A percentile compares a stretch with the other conserved stretches of the same genome.
phyloP scores from a whole-genome alignment of 2,113 vertebrate species.

The Anarrhichthys ocellatus region DNA sequence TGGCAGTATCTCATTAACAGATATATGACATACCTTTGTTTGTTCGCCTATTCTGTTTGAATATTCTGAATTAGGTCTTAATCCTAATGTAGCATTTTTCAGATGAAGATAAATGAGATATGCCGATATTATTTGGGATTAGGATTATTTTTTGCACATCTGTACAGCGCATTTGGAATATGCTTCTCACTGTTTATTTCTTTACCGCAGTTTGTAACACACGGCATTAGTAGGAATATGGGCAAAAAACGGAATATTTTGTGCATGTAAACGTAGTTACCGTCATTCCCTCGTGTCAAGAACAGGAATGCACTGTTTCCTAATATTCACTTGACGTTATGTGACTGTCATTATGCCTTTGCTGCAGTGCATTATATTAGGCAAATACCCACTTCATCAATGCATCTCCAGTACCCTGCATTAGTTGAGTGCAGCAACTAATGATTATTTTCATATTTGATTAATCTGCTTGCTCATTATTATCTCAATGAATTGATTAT shows the following conservation, averaged over 20 bases:
- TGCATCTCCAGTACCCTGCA: not conserved
- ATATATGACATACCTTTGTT: not conserved
- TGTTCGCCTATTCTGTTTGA: too few species aligned
- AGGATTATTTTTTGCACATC: too few species aligned
- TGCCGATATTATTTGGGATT: too few species aligned
- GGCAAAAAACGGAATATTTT: too few species aligned
- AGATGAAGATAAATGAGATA: too few species aligned
- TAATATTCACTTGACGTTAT: not conserved
- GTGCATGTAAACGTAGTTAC: too few species aligned
- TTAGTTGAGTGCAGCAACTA: not conserved
- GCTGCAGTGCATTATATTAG: not conserved
- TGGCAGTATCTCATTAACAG: conserved; percentile 9
- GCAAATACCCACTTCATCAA: not conserved
- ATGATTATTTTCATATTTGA: not conserved
- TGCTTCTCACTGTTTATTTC: too few species aligned
- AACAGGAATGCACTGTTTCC: not conserved
- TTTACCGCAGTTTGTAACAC: too few species aligned
- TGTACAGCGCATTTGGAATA: too few species aligned
- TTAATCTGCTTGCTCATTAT: not conserved
- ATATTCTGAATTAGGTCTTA: too few species aligned
- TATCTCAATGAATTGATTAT: not conserved
- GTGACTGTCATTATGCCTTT: not conserved
- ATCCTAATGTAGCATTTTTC: too few species aligned
- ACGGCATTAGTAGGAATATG: too few species aligned
- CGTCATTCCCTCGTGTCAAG: conserved; percentile 20